Evolutionary conservation across 1,140 invertebrate genomes (phyloP).

Genomic region (Mya arenaria): DNA sequence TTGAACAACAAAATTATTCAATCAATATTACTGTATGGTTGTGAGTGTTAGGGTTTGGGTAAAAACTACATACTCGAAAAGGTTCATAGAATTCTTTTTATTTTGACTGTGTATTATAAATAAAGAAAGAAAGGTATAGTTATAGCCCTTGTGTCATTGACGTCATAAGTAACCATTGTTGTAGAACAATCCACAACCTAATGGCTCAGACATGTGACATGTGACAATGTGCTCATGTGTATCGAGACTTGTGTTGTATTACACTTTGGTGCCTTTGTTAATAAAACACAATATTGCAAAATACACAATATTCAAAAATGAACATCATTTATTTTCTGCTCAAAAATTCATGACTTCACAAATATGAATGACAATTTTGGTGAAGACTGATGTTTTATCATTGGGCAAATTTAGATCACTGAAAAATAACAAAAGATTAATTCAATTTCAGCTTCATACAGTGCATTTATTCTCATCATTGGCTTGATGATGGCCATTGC

Average conservation of each 20-base stretch:
- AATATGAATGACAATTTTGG: not conserved
- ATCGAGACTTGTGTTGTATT: too few species aligned
- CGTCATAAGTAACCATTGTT: too few species aligned
- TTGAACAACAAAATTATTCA: too few species aligned
- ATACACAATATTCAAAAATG: too few species aligned
- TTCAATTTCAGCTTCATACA: slow-evolving; percentile 47
- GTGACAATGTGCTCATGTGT: too few species aligned
- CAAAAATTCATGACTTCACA: not conserved
- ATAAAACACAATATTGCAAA: too few species aligned
- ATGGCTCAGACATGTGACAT: too few species aligned
- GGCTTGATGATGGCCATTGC: slow-evolving; percentile 60
- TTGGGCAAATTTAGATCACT: not conserved
- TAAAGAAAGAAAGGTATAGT: not conserved
- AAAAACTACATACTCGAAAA: not conserved
- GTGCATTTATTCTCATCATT: slow-evolving; percentile 47
- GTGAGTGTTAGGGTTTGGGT: not conserved
- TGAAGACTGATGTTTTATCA: not conserved
- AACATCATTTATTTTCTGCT: not conserved
- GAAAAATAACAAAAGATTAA: not conserved
- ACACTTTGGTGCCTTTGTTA: too few species aligned
- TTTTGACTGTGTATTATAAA: not conserved
- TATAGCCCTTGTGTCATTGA: not conserved
- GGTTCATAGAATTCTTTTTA: not conserved
- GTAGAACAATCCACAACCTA: too few species aligned
- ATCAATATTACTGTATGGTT: not conserved